Percentiles rank a stretch among this genome's conserved stretches.
phyloP scores from a whole-genome alignment of 2,797 vertebrate species.

The Leptoclinus maculatus region DNA sequence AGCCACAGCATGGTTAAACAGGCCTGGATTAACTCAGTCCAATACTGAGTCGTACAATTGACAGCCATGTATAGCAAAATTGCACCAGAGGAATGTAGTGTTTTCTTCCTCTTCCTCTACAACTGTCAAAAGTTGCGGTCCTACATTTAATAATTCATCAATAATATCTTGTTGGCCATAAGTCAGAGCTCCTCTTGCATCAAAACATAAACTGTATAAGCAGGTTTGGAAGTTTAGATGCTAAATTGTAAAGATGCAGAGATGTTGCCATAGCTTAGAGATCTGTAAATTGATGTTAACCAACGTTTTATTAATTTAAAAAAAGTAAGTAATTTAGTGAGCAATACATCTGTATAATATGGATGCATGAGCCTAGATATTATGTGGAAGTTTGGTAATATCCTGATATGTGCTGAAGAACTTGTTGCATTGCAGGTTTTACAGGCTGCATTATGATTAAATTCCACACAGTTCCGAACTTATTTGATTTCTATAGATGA shows the following conservation, averaged over 20 bases:
- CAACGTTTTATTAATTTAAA: background rate
- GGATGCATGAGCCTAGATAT: background rate
- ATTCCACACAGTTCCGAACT: background rate
- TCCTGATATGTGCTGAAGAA: background rate
- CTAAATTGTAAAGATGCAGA: background rate
- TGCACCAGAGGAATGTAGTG: background rate
- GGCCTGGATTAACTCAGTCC: slow-evolving; percentile 65
- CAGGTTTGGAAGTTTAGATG: background rate
- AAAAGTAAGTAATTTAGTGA: background rate
- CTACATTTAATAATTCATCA: background rate
- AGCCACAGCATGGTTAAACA: slow-evolving; percentile 68
- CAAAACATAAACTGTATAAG: background rate
- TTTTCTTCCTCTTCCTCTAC: background rate
- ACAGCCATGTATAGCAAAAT: background rate
- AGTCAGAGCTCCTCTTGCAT: background rate
- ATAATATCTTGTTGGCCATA: background rate
- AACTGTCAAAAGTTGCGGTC: background rate
- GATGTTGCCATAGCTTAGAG: background rate
- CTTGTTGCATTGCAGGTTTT: background rate
- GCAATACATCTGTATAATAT: background rate
- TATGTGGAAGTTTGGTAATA: background rate
- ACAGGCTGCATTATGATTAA: background rate
- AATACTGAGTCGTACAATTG: slow-evolving; percentile 25
- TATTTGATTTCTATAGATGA: background rate
- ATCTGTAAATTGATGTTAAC: background rate